Evolutionary conservation across 2,113 vertebrate species (phyloP).

Genomic region (Rutilus rutilus): DNA sequence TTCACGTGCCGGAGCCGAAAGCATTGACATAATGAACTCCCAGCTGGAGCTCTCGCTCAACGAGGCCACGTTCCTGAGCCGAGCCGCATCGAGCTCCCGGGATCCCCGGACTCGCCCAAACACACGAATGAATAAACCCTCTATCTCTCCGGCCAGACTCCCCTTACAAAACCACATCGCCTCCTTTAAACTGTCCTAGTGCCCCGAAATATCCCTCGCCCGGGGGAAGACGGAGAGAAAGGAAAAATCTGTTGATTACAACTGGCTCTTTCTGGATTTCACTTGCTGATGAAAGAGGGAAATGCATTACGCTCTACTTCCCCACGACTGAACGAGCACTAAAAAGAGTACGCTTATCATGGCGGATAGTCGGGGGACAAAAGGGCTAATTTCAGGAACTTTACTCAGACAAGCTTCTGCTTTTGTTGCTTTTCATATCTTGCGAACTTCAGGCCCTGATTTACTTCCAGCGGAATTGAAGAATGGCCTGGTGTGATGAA

Average conservation of each 20-base stretch:
- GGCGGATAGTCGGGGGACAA: not conserved
- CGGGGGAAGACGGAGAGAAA: conserved; percentile 29
- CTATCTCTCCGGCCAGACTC: conserved; percentile 56
- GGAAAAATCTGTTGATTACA: conserved; percentile 32
- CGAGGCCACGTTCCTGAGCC: conserved; percentile 50
- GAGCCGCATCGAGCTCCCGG: not conserved
- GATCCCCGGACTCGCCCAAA: conserved; percentile 15
- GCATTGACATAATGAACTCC: conserved; percentile 69
- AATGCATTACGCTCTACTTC: conserved; percentile 58
- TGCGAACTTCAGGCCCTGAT: no score
- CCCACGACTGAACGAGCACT: not conserved
- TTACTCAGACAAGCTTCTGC: not conserved
- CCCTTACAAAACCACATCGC: conserved; percentile 45
- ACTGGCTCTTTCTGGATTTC: conserved; percentile 45
- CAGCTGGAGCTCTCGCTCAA: conserved; percentile 63
- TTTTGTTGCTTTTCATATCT: not conserved
- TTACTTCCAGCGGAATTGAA: no score
- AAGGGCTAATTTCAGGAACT: not conserved
- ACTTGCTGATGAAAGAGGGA: conserved; percentile 35
- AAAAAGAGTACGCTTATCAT: conserved; percentile 17
- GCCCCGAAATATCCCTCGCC: conserved; percentile 55
- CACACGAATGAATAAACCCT: conserved; percentile 61
- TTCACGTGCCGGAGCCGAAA: conserved; percentile 62
- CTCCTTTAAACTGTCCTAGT: conserved; percentile 47
- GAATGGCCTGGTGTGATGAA: no score